Evolutionary conservation across 2,113 vertebrate species (phyloP), one percentile per base, ranked within the genome.

Genomic region (Pantherophis guttatus): DNA sequence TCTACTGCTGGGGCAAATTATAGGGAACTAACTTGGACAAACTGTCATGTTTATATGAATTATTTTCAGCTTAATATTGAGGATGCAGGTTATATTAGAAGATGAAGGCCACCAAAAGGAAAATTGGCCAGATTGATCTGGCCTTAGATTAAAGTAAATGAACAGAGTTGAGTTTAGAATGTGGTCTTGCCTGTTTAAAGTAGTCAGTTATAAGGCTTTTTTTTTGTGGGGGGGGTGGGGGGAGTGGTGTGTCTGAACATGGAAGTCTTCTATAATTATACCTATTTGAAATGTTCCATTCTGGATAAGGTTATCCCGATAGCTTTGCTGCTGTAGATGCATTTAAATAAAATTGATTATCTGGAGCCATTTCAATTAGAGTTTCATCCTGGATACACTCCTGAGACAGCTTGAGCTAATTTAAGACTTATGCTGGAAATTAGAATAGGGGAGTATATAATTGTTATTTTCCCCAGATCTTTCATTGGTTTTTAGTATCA

Each of bases 201-300:
- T 39, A 39, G n/a, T 17, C 15, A 33, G 70, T 19, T 75, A 75
- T 75, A 17, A 39, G 2, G 17, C 33, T 19, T 75, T 75, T 70
- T 33, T 15, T 44, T 44, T 44, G 1, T 44, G 39, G 0, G 9
- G 5, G 1, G 13, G 13, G 12, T 0, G 2, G 15, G 70, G 1
- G 5, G 26, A 11, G 9, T 26, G 10, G 29, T 12, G 29, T 5
- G 15, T 8, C 70, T 81, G 70, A 39, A 19, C 33, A 81, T 8
- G n/a, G 13, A 81, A 81, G 15, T 17, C 70, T 81, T 39, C 70
- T 39, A 81, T 75, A 75, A 75, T 75, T 33, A 75, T 15, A 33
- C 29, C 65, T 11, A 15, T 70, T 11, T 70, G 29, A 70, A 15
- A 70, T 70, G 29, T n/a, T 70, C 65, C n/a, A 81, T 81, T 81